Evolutionary conservation across 2,797 vertebrate genomes (phyloP).

Genomic region (Lycodopsis pacificus): DNA sequence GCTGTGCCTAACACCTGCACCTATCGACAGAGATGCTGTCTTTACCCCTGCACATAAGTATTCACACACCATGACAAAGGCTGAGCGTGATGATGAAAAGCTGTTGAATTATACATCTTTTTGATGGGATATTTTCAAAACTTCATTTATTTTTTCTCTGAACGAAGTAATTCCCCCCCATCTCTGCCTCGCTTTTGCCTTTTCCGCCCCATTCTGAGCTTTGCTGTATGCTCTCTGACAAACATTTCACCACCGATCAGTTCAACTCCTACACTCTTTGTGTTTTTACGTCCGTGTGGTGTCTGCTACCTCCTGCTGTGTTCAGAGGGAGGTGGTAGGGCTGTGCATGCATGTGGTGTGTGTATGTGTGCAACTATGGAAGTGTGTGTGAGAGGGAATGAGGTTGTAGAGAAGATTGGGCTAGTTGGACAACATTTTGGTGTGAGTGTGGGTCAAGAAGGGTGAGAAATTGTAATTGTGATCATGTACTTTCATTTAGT

Average conservation of each 20-base stretch:
- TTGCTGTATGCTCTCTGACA: conserved; percentile 54
- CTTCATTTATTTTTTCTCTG: conserved; percentile 7
- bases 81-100: conserved; percentile 67
- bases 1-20: conserved; percentile 67
- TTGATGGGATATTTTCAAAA: conserved; percentile 70
- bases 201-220: conserved; percentile 50
- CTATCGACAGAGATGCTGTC: conserved; percentile 51
- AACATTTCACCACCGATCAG: conserved; percentile 64
- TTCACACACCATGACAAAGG: conserved; percentile 69
- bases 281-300: conserved; percentile 68
- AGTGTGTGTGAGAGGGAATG: conserved; percentile 10
- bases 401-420: not conserved
- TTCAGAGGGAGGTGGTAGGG: conserved; percentile 58
- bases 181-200: conserved; percentile 35
- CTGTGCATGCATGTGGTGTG: conserved; percentile 35
- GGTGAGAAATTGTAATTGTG: conserved; percentile 5
- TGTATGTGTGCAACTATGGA: conserved; percentile 34
- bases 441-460: not conserved
- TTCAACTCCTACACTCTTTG: conserved; percentile 62
- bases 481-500: conserved; percentile 19
- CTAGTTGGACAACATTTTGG: conserved; percentile 9
- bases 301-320: conserved; percentile 75
- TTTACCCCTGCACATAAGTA: conserved; percentile 58
- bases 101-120: conserved; percentile 76
- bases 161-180: conserved; percentile 45